Conservation (phyloP, 2,113 vertebrate species). For the Oncorhynchus nerka region DNA sequence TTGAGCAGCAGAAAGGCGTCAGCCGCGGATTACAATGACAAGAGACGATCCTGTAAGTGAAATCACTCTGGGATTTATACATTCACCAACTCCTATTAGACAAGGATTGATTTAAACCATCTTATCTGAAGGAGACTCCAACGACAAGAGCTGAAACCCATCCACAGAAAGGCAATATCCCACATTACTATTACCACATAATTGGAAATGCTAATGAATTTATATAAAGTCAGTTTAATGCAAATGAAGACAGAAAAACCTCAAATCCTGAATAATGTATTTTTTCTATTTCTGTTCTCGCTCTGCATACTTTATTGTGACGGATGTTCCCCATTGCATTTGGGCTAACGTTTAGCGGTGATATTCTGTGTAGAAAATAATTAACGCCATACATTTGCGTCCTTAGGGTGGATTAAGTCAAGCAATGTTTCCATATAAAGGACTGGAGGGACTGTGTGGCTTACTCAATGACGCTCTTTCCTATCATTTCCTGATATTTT, state of each 20-base stretch:
- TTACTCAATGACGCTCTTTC: conserved; percentile 19
- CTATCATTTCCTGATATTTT: conserved; percentile 20
- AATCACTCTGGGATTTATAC: conserved; percentile 11
- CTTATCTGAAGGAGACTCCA: conserved; percentile 44
- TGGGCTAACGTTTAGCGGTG: conserved; percentile 51
- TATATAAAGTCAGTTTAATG: conserved; percentile 43
- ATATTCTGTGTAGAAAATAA: conserved; percentile 62
- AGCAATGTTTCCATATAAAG: conserved; percentile 60
- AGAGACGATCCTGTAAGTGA: conserved; percentile 23
- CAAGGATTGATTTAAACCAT: conserved; percentile 43
- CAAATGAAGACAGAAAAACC: conserved; percentile 49
- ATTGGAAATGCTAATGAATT: conserved; percentile 49
- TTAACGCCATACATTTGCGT: conserved; percentile 73
- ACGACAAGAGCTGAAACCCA: conserved; percentile 15
- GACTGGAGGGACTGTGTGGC: conserved; percentile 34
- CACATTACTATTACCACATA: conserved; percentile 37
- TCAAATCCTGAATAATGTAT: conserved; percentile 54
- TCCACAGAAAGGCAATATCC: conserved; percentile 43
- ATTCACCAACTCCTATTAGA: conserved; percentile 36
- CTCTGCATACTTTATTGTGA: conserved; percentile 51
- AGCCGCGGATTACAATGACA: conserved; percentile 38
- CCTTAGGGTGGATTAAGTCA: conserved; percentile 66
- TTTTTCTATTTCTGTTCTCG: background rate
- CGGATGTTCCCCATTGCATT: conserved; percentile 57
- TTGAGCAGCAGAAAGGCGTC: conserved; percentile 27